Evolutionary conservation across 2,888 invertebrate species (phyloP), one percentile per base, ranked within the genome.

Genomic region (Aquatica leii): DNA sequence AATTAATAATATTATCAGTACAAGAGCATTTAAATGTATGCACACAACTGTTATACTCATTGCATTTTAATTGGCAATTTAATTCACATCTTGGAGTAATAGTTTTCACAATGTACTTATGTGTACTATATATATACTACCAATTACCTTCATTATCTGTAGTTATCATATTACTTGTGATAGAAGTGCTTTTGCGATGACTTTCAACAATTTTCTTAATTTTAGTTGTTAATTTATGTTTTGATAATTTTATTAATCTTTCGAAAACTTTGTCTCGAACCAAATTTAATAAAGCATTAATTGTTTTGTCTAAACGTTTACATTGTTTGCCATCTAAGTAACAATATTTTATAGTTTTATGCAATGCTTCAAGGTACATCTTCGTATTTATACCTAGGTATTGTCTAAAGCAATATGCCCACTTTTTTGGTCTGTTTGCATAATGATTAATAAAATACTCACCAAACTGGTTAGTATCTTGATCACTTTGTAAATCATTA

Each of bases 351-450:
- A 56, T 48, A 43, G 46, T 56, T 49, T 49, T 50, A 49, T 61
- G 55, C 11, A 62, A 20, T 9, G 34, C n/a, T 57, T 51, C 56
- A 15, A 57, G 12, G 12, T 62, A 40, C 56, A 62, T 62, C 21
- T 62, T 62, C 5, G 57, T 62, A 21, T 62, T 62, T 9, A 57
- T 56, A 34, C 50, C 56, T 35, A 35, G 15, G 20, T 56, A 40
- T 18, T 17, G 9, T 31, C 62, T 49, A 37, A 15, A 55, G 31
- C 51, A 56, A 62, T 57, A 62, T 8, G 62, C 62, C 62, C 62
- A 62, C 15, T 35, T 51, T 52, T 43, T 35, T 15, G 11, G 11
- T 37, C 55, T 41, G n/a, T 34, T 56, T 18, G 41, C 18, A 41
- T 57, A 62, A n/a, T 43, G 15, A 21, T 43, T 50, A 9, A 20